Conservation (phyloP, 2,113 vertebrate genomes). For the Perca schrenkii region DNA sequence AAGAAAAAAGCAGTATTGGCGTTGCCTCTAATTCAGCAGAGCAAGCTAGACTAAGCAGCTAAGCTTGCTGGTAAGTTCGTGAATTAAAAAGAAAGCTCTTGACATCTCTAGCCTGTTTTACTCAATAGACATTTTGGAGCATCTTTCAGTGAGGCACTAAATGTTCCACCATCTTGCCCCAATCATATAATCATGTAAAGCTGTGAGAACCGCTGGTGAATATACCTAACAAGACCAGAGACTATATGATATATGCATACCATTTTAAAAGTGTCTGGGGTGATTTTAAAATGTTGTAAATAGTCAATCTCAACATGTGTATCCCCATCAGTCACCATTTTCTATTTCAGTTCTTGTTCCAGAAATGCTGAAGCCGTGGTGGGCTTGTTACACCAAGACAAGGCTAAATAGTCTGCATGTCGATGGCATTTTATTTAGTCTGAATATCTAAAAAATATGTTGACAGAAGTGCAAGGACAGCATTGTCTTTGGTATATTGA, state of each 20-base stretch:
- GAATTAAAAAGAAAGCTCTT: neutral
- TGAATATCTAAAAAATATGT: neutral
- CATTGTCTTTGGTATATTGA: conserved; percentile 20
- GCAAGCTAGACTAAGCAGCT: neutral
- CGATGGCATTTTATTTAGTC: neutral
- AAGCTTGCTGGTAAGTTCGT: too few relatives aligned
- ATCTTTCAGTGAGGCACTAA: neutral
- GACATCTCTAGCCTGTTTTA: neutral
- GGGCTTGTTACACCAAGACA: neutral
- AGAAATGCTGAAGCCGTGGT: neutral
- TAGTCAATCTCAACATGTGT: neutral
- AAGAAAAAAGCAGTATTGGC: neutral
- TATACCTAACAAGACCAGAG: neutral
- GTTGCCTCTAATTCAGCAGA: neutral
- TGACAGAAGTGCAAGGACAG: conserved; percentile 8
- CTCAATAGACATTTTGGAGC: neutral
- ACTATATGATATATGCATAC: neutral
- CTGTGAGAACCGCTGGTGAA: neutral
- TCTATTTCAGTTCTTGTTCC: neutral
- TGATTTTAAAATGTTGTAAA: conserved; percentile 2
- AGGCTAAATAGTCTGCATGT: neutral
- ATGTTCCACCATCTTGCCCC: neutral
- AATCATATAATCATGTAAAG: neutral
- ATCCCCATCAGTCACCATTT: neutral
- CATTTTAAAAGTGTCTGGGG: neutral